Evolutionary conservation across 2,113 vertebrate genomes (phyloP).

Genomic region (Aviceda subcristata): DNA sequence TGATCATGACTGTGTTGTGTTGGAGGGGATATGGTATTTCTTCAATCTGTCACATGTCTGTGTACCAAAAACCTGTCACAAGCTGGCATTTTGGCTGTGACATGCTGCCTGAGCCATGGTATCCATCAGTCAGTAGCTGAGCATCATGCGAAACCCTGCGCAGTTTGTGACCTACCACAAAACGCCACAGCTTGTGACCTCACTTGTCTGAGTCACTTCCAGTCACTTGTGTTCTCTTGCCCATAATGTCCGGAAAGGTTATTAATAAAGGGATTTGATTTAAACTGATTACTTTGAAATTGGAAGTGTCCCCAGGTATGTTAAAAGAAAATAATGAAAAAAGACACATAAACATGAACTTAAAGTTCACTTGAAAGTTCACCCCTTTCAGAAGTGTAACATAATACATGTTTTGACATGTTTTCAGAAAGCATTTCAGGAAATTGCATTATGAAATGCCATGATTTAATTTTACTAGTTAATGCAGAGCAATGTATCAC

Average conservation of each 20-base stretch:
- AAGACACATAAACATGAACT: slow-evolving; percentile 8
- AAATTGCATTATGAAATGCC: slow-evolving; percentile 7
- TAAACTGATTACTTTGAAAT: slow-evolving; percentile 12
- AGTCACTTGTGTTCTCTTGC: background rate
- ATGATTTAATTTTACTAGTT: slow-evolving; percentile 8
- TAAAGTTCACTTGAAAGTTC: slow-evolving; percentile 50
- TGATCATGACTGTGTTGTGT: background rate
- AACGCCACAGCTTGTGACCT: background rate
- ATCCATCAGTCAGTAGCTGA: background rate
- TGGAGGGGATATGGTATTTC: background rate
- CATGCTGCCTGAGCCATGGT: background rate
- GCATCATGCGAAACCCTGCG: background rate
- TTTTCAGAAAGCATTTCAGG: slow-evolving; percentile 27
- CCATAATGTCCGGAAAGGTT: background rate
- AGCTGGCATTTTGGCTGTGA: background rate
- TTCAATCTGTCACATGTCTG: background rate
- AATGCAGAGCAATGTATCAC: slow-evolving; percentile 9
- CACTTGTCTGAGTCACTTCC: background rate
- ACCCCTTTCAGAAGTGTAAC: slow-evolving; percentile 30
- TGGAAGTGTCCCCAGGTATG: background rate
- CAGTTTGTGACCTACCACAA: background rate
- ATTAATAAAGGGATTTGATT: slow-evolving; percentile 12
- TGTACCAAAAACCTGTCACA: background rate
- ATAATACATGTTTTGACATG: slow-evolving; percentile 6
- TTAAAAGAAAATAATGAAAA: slow-evolving; percentile 10